phyloP scores from a whole-genome alignment of 2,113 vertebrate species.

The Loxodonta africana region DNA sequence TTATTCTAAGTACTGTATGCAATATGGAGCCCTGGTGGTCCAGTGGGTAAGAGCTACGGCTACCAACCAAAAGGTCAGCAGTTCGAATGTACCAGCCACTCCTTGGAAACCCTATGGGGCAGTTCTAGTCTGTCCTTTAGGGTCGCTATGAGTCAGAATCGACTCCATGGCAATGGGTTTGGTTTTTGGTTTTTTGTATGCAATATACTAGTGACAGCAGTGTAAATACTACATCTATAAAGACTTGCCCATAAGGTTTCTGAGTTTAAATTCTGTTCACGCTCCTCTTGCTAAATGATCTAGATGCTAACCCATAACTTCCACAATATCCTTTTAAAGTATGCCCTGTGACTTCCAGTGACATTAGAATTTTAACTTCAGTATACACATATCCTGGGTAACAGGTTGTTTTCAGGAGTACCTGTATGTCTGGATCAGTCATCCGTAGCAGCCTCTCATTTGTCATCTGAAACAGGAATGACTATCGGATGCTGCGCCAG shows the following conservation, averaged over 20 bases:
- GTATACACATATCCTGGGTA: accelerated
- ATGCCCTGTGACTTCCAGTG: background rate
- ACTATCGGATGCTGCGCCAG: conserved; percentile 97
- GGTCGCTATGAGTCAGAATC: too few species aligned
- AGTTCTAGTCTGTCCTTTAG: too few species aligned
- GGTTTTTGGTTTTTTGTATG: background rate
- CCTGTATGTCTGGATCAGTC: background rate
- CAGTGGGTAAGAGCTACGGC: too few species aligned
- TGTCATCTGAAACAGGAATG: conserved; percentile 90
- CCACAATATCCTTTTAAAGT: background rate
- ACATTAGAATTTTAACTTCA: background rate
- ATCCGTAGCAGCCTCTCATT: background rate
- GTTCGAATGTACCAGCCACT: too few species aligned
- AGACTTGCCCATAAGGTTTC: background rate
- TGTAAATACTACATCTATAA: accelerated
- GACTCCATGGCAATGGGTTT: too few species aligned
- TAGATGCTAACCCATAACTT: background rate
- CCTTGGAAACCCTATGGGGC: too few species aligned
- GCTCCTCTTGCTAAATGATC: background rate
- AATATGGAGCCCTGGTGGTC: too few species aligned
- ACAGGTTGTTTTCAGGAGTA: background rate
- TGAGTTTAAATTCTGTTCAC: background rate
- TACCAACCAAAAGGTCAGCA: too few species aligned
- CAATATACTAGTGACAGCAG: accelerated
- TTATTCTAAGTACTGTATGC: background rate